Base-by-base conservation (phyloP, 2,113 vertebrate genomes). In the Pica pica region DNA sequence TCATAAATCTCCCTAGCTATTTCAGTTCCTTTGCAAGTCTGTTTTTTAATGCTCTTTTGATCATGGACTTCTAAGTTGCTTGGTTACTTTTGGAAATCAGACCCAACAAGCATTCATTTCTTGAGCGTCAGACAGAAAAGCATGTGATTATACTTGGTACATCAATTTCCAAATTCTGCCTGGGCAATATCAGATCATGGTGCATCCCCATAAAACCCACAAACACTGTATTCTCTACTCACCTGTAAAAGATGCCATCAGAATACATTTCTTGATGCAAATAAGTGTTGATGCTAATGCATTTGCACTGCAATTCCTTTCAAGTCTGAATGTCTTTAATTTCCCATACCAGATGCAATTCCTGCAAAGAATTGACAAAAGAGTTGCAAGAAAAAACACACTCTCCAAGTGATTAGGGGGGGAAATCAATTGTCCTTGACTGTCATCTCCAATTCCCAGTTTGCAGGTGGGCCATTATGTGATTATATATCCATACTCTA, bases 281-380 rank as follows among this genome's bases (percentile, higher is more conserved):
- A 94, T 87, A 88, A 75, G 44, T 53, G 69, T 93, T 78, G 27
- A 87, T 84, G 75, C 6, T 71, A 79, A 83, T 75, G 22, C 35
- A 61, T 77, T 95, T 83, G 65, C 75, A 69, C 17, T 56, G 70
- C 50, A 78, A 63, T 93, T 86, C 27, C 31, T 96, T 96, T 93
- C 79, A 92, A 77, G 50, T 60, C 78, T 90, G 64, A 81, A 88
- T 94, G 77, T 31, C 47, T 88, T 89, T 82, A 90, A 94, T 95
- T 88, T 56, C 22, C 33, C 90, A 70, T 84, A 63, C 55, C 44
- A 87, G 49, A 94, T 89, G 90, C 80, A 93, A 52, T 68, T 89
- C 73, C 85, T 89, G 69, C 65, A 79, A 94, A 92, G 88, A 92
- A 79, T 3, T 94, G 41, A 64, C 28, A 42, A 68, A 90, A 71